These are phyloP conservation scores for Labeo rohita DNA, from an alignment of 2,113 vertebrate species.

Conservation along the genomic window DNA sequence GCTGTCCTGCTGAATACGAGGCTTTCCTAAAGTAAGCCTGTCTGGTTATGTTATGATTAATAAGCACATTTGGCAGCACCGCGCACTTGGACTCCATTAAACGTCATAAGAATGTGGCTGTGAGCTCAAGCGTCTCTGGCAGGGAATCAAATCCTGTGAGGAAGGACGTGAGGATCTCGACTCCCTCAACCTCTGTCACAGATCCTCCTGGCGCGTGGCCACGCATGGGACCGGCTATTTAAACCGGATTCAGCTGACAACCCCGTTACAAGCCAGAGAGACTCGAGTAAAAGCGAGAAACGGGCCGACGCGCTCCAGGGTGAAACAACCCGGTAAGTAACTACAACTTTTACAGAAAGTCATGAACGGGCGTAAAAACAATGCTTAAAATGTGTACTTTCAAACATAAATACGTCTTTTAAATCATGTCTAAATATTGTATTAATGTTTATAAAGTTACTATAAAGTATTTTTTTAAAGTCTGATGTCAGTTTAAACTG, in stretches of 20 bases:
- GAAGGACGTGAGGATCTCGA: constrained; percentile 30
- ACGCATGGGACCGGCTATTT: constrained; percentile 61
- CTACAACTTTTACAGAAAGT: not conserved
- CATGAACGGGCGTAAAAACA: not conserved
- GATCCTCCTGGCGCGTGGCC: constrained; percentile 37
- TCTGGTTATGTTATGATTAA: not conserved
- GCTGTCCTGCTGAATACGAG: not conserved
- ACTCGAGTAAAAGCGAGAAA: not conserved
- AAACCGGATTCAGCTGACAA: constrained; percentile 55
- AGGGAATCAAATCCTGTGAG: not conserved
- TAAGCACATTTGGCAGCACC: constrained; percentile 3
- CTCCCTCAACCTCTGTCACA: constrained; percentile 7
- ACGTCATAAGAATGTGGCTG: constrained; percentile 27
- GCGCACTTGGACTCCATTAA: constrained; percentile 6
- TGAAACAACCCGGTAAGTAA: constrained; percentile 32
- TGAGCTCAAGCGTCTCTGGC: not conserved
- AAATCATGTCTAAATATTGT: not conserved
- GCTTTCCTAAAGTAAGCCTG: constrained; percentile 2
- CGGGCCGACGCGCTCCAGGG: constrained; percentile 1
- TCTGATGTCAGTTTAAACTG: too few relatives aligned
- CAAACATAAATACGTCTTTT: not conserved
- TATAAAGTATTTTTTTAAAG: not conserved
- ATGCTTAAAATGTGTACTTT: not conserved
- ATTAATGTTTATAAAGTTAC: not conserved
- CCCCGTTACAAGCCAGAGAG: constrained; percentile 55